Evolutionary conservation across 2,797 vertebrate species (phyloP), one percentile per base, ranked within the genome.

Genomic region (Phoxinus dragarum): DNA sequence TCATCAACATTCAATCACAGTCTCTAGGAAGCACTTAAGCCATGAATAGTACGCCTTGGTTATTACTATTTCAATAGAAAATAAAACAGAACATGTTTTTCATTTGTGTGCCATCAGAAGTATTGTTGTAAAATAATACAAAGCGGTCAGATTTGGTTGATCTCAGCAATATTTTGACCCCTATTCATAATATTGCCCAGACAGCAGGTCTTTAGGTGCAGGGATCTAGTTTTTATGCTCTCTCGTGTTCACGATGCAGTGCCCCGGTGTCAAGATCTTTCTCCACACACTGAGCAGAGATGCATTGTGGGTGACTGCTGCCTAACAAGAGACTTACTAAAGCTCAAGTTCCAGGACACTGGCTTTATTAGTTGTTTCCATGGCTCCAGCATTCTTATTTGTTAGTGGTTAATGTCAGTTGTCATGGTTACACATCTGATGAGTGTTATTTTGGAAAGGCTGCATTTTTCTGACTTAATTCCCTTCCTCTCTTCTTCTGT

Each of bases 401-500:
- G 40, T 67, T 87, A 44, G 52, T 52, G 23, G 86, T 76, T 84
- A 75, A 75, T 87, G 47, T 87, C 78, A 82, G 87, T 88, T 88
- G 84, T 88, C 86, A 82, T 88, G 83, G 83, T 72, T 78, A 88
- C 74, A 19, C 44, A 73, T 82, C 66, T 34, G 66, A 77, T 85
- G 74, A 47, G 38, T 21, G 80, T 82, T 88, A 86, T 85, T 88
- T 88, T 79, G 56, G 80, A 47, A 83, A 78, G 17, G 74, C 83
- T 44, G 71, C 52, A 38, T 66, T 66, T 66, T 54, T 73, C 78
- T 76, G 54, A 71, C 27, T 64, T 52, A 8, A 59, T 78, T 16
- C 34, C 52, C 34, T 73, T 16, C 27, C 9, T 44, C 3, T 71
- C 11, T 12, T 52, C 10, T 19, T 27, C 14, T 44, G 36, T 86